Base-by-base conservation (phyloP, 2,797 vertebrate species). In the Smutsia gigantea region DNA sequence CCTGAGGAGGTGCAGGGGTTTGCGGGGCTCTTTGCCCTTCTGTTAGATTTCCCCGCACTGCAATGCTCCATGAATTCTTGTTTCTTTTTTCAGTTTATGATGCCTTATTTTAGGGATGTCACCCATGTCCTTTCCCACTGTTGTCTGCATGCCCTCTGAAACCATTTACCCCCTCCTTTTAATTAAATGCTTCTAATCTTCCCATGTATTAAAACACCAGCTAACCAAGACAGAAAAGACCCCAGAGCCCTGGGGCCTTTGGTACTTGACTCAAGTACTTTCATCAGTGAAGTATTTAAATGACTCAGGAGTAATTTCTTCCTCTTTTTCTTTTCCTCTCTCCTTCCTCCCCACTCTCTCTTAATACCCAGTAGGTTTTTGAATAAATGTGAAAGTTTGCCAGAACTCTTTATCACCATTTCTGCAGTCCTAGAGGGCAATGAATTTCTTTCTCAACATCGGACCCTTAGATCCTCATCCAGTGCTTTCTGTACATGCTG, bases 181-280 rank as follows among this genome's bases (percentile, higher is more conserved):
- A 72, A 92, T 77, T 87, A 87, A 92, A 74, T 27, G 29, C 7
- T 79, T 75, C 64, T 69, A 31, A 83, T 89, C 72, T 74, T 78
- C 53, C 61, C 46, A 25, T 12, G 21, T 63, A 12, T 42, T 85
- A 4, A 69, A 34, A 88, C 63, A 18, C 25, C 42, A 57, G 93
- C 29, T 78, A 27, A 7, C 68, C 10, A 10, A n/a, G 39, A 75
- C 51, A 49, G 27, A 37, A 63, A 12, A 53, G 79, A 82, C 12
- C 55, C n/a, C 13, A 55, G 89, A 68, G 42, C 49, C 55, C 31
- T 7, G 14, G 63, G 57, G 61, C 8, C 53, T 78, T 51, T 63
- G 55, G 25, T 78, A 34, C 49, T 81, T 82, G 72, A 46, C 37
- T 82, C 71, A n/a, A 90, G 46, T 31, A 25, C 42, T 79, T 79